phyloP scores from a whole-genome alignment of 2,113 vertebrate genomes.

The Leiothrix lutea region DNA sequence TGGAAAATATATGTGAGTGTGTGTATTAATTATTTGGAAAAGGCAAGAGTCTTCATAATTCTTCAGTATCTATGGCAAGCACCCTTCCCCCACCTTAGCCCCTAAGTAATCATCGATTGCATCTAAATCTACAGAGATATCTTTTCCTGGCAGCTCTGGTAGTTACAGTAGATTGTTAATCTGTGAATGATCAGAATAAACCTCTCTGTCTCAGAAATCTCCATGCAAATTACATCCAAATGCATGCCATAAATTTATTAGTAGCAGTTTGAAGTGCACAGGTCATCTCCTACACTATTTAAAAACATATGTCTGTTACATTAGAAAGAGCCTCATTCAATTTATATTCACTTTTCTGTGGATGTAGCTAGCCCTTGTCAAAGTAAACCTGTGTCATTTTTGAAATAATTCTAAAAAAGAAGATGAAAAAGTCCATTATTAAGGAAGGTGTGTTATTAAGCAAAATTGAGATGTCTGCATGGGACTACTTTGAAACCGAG shows the following conservation, averaged over 20 bases:
- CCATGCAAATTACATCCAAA: conserved; percentile 68
- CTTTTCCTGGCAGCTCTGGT: conserved; percentile 66
- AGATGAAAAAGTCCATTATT: neutral
- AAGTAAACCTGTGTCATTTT: conserved; percentile 40
- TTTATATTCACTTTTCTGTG: conserved; percentile 57
- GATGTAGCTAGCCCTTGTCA: neutral
- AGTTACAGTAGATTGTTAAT: conserved; percentile 74
- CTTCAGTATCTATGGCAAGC: neutral
- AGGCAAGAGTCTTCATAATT: neutral
- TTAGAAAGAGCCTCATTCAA: conserved; percentile 26
- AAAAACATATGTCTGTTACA: conserved; percentile 55
- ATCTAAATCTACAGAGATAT: conserved; percentile 52
- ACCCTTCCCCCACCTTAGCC: neutral
- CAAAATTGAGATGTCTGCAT: neutral
- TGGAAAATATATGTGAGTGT: neutral
- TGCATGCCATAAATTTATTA: conserved; percentile 66
- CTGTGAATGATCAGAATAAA: conserved; percentile 63
- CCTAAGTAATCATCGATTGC: conserved; percentile 43
- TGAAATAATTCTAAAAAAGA: neutral
- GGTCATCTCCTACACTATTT: conserved; percentile 54
- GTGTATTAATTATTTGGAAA: neutral
- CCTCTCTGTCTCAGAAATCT: conserved; percentile 55
- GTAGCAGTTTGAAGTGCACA: conserved; percentile 48
- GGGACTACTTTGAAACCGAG: neutral
- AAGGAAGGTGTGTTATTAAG: neutral